Conservation (phyloP, 2,888 invertebrate species). For the Archips crataeganus region DNA sequence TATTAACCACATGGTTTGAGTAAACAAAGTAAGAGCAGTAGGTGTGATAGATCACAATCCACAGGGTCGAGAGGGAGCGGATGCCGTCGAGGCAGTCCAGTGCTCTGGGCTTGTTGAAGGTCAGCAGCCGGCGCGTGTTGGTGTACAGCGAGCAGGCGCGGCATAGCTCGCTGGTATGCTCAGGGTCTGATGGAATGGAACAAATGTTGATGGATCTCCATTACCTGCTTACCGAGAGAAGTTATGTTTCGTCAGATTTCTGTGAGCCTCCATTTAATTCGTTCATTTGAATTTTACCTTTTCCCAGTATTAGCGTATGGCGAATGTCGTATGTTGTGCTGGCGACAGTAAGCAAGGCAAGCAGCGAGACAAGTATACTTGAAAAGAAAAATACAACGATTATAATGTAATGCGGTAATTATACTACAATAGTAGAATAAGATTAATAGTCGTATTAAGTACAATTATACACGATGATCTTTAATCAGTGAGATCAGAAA, state of each 20-base stretch:
- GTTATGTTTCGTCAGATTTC: no score
- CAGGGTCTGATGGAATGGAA: neutral
- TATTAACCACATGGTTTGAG: neutral
- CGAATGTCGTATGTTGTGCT: neutral
- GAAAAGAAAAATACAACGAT: neutral
- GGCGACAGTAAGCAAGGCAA: neutral
- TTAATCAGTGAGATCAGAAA: no score
- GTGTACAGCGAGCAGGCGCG: slow-evolving; percentile 18
- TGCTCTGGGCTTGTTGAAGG: neutral
- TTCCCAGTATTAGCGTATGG: neutral
- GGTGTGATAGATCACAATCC: neutral
- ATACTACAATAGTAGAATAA: no score
- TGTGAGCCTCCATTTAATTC: no score
- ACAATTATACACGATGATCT: no score
- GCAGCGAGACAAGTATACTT: neutral
- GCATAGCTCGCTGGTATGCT: neutral
- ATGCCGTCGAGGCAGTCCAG: slow-evolving; percentile 21
- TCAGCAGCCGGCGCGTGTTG: slow-evolving; percentile 18
- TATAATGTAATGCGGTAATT: no score
- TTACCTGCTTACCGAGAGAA: neutral
- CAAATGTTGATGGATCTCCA: neutral
- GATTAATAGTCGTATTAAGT: no score
- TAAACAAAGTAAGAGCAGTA: neutral
- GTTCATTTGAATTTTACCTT: neutral
- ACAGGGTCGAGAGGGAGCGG: neutral